These are phyloP conservation scores for Seira musarum DNA, from an alignment of 2,888 invertebrate genomes.

Conservation along the genomic window DNA sequence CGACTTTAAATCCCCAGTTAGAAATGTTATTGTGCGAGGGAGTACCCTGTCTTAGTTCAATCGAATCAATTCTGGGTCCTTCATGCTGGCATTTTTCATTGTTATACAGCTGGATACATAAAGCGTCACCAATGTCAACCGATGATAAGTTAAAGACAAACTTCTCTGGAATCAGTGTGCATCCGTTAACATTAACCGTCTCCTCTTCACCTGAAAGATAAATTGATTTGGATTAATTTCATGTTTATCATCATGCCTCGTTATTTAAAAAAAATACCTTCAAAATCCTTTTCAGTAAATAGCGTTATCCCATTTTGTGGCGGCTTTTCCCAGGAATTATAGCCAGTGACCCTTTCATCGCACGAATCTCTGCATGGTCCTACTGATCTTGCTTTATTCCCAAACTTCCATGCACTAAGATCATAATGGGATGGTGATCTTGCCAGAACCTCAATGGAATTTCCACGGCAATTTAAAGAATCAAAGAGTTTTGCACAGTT, in stretches of 20 bases:
- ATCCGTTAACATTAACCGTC: background rate
- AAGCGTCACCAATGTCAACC: background rate
- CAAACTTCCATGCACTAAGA: background rate
- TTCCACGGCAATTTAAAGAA: background rate
- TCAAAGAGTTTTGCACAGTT: slow-evolving; percentile 9
- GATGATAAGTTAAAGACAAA: background rate
- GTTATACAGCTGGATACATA: slow-evolving; percentile 24
- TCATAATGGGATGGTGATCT: background rate
- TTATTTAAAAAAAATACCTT: no score
- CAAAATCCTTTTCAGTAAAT: no score
- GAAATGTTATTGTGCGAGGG: slow-evolving; percentile 23
- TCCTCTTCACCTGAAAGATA: no score
- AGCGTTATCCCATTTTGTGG: no score
- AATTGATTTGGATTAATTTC: no score
- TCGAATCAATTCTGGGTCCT: background rate
- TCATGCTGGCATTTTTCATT: slow-evolving; percentile 1
- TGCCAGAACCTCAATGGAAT: background rate
- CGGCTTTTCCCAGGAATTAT: no score
- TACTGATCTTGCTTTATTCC: background rate
- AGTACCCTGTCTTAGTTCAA: slow-evolving; percentile 19
- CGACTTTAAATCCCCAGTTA: background rate
- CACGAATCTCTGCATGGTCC: slow-evolving; percentile 4
- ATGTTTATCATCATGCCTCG: no score
- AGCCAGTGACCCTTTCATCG: background rate
- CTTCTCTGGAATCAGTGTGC: slow-evolving; percentile 6